Percentiles rank a stretch among this genome's conserved stretches.
phyloP scores from a whole-genome alignment of 2,888 invertebrate species.

The Mesodorylaimus sp. region DNA sequence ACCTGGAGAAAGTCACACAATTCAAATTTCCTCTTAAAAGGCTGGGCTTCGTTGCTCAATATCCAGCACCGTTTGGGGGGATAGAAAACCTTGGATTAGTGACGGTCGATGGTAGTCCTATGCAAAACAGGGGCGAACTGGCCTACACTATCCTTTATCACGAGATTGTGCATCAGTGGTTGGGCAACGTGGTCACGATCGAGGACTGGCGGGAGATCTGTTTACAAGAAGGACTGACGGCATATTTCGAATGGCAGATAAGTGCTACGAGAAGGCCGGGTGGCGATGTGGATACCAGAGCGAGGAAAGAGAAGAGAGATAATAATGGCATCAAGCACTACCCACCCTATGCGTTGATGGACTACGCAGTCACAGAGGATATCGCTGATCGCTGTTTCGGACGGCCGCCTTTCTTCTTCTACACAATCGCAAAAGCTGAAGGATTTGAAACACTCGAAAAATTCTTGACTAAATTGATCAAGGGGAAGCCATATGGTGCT shows the following conservation, averaged over 20 bases:
- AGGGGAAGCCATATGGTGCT: neutral
- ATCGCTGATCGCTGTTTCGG: neutral
- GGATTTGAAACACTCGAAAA: slow-evolving; percentile 31
- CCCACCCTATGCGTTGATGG: neutral
- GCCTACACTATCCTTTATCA: neutral
- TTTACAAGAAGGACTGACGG: slow-evolving; percentile 1
- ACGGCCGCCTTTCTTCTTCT: neutral
- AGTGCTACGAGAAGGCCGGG: too few species aligned
- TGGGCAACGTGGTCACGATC: slow-evolving; percentile 4
- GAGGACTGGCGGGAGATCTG: neutral
- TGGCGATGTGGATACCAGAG: neutral
- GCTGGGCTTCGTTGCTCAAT: too few species aligned
- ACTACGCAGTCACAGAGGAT: neutral
- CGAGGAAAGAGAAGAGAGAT: neutral
- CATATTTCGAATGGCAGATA: neutral
- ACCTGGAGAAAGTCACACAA: too few species aligned
- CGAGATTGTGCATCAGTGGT: slow-evolving; percentile 4
- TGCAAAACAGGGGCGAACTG: neutral
- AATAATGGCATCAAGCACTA: neutral
- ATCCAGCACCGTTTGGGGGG: neutral
- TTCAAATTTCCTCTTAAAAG: too few species aligned
- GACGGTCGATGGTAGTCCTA: neutral
- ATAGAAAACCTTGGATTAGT: neutral
- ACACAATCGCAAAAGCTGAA: neutral
- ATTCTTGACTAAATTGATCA: neutral